Base-by-base conservation (phyloP, 2,113 vertebrate species). In the Piaya cayana region DNA sequence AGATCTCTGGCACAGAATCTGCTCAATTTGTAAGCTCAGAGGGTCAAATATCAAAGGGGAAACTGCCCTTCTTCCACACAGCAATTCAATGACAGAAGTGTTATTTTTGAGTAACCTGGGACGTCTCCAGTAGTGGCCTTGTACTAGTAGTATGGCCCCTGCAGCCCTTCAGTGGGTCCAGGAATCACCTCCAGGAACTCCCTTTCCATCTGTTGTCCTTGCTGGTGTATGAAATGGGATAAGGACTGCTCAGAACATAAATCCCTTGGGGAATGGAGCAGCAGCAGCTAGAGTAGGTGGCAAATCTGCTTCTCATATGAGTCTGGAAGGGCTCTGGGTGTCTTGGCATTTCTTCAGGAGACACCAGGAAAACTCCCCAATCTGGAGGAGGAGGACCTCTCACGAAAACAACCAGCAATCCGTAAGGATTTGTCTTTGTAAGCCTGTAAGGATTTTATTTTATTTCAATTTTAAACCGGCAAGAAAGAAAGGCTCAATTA, bases 291-390 rank as follows among this genome's bases (percentile, higher is more conserved):
- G 34, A 92, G 80, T 60, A 91, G 94, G 81, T 85, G 91, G 77
- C 27, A 89, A 84, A 95, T 91, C 62, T 95, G 86, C 53, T 91
- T 90, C 68, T 74, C 62, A 69, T 36, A 25, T 12, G 39, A 87
- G 49, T 50, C 72, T 84, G 89, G 67, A 92, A 95, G 68, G 58
- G 52, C 19, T 91, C 20, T 64, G 80, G 32, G 49, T 88, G 77
- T 76, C 90, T 68, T 93, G 91, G 93, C 58, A 50, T 72, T 86
- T 92, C 77, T 76, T 81, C 49, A 84, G 83, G 89, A 95, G 69
- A 85, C 60, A 89, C 34, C 55, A 90, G 86, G 91, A 94, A 77
- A 95, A 85, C n/a, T 90, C 82, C 75, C 37, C 79, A 82, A 93
- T 82, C 42, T 83, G 92, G 67, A 93, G 81, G 83, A 86, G 78